These are phyloP conservation scores for Bedellia somnulentella DNA, from an alignment of 2,888 invertebrate species.

Conservation along the genomic window DNA sequence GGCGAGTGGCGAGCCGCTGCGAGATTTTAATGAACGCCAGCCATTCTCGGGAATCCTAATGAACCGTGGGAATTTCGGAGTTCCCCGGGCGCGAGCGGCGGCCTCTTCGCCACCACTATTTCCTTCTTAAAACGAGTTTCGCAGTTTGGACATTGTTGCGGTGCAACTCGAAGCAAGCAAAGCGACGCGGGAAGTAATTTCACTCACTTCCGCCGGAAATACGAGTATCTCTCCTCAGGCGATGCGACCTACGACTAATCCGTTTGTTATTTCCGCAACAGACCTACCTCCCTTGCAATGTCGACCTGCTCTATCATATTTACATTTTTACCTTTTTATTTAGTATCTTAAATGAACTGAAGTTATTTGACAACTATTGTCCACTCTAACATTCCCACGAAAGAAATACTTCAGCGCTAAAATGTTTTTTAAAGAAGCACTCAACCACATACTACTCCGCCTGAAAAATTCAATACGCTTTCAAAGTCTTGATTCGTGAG, in stretches of 20 bases:
- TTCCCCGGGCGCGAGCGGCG: slow-evolving; percentile 18
- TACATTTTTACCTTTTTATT: background rate
- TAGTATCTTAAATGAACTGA: too few species aligned
- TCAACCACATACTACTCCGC: too few species aligned
- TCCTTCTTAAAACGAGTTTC: slow-evolving; percentile 33
- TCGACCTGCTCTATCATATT: too few species aligned
- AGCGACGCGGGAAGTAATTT: slow-evolving; percentile 42
- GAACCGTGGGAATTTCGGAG: slow-evolving; percentile 55
- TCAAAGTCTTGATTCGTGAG: slow-evolving; percentile 27
- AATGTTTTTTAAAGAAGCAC: too few species aligned
- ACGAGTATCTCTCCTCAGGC: slow-evolving; percentile 37
- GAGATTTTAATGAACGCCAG: slow-evolving; percentile 52
- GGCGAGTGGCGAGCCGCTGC: slow-evolving; percentile 22
- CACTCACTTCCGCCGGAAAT: slow-evolving; percentile 46
- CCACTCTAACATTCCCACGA: too few species aligned
- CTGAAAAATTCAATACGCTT: slow-evolving; percentile 55
- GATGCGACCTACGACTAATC: slow-evolving; percentile 47
- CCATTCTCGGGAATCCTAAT: slow-evolving; percentile 50
- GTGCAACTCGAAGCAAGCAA: slow-evolving; percentile 4
- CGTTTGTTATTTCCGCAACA: slow-evolving; percentile 53
- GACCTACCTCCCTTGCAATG: slow-evolving; percentile 18
- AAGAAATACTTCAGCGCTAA: too few species aligned
- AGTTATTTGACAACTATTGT: too few species aligned
- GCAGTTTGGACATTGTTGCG: slow-evolving; percentile 32
- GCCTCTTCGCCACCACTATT: slow-evolving; percentile 16